Evolutionary conservation across 2,113 vertebrate species (phyloP).

Genomic region (Oncorhynchus kisutch): DNA sequence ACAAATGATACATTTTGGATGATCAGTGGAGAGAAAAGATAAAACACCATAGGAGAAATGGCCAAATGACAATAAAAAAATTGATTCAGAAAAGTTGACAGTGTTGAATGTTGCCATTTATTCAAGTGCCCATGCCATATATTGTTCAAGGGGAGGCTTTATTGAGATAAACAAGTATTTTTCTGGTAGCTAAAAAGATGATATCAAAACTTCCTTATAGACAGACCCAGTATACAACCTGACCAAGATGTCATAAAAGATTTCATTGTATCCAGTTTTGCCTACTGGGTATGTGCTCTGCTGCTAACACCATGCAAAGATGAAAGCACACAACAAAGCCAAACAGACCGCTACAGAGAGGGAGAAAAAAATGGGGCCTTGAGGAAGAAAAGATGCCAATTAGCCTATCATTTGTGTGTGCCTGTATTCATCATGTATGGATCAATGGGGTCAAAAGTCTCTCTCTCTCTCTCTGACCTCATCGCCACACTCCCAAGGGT

Average conservation of each 20-base stretch:
- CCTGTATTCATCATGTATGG: conserved; percentile 47
- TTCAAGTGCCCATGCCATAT: background rate
- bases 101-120: background rate
- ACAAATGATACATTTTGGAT: too few species aligned
- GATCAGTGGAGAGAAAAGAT: background rate
- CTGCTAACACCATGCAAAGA: background rate
- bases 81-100: background rate
- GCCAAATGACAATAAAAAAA: background rate
- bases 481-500: conserved; percentile 20
- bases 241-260: too few species aligned
- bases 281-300: background rate
- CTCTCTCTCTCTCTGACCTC: conserved; percentile 11
- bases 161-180: too few species aligned
- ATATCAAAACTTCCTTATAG: too few species aligned
- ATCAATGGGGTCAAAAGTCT: conserved; percentile 51
- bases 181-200: too few species aligned
- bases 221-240: too few species aligned
- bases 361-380: background rate
- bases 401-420: background rate
- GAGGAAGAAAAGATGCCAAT: background rate
- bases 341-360: background rate
- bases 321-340: conserved; percentile 7
- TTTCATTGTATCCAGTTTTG: too few species aligned
- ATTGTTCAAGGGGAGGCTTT: background rate
- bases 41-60: background rate